phyloP scores from a whole-genome alignment of 2,113 vertebrate species.

The Cottus gobio region DNA sequence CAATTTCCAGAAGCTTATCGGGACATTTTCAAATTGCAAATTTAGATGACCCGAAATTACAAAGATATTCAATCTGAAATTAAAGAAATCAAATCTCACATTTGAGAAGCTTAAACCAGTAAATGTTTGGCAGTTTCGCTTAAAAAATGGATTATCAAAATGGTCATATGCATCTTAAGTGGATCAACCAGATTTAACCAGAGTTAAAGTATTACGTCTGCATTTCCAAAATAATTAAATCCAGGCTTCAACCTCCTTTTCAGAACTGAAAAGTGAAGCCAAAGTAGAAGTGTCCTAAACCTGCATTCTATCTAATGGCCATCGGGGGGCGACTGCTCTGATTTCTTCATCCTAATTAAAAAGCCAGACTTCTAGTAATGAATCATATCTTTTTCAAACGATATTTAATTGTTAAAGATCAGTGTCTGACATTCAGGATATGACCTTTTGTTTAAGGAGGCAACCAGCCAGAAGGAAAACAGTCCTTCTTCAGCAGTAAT shows the following conservation, averaged over 20 bases:
- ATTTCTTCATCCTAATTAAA: not conserved
- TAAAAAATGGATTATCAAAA: not conserved
- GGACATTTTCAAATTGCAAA: not conserved
- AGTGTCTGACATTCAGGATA: not conserved
- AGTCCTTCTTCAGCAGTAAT: not conserved
- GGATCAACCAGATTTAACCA: too few species aligned
- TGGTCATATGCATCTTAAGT: not conserved
- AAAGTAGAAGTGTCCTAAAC: too few species aligned
- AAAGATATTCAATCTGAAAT: not conserved
- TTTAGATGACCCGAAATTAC: not conserved
- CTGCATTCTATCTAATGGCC: not conserved
- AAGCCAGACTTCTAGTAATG: not conserved
- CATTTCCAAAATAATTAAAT: not conserved
- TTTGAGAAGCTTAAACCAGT: not conserved
- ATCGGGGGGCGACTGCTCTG: not conserved
- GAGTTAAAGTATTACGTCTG: not conserved
- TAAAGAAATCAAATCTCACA: not conserved
- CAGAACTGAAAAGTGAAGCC: too few species aligned
- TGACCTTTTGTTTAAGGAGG: not conserved
- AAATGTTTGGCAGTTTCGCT: not conserved
- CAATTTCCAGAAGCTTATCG: too few species aligned
- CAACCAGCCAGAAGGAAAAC: not conserved
- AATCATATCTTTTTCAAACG: not conserved
- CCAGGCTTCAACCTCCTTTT: not conserved
- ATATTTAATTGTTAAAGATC: not conserved